A percentile compares a stretch with the other conserved stretches of the same genome.
phyloP scores from a whole-genome alignment of 2,797 vertebrate species.

The Buceros bicornis region DNA sequence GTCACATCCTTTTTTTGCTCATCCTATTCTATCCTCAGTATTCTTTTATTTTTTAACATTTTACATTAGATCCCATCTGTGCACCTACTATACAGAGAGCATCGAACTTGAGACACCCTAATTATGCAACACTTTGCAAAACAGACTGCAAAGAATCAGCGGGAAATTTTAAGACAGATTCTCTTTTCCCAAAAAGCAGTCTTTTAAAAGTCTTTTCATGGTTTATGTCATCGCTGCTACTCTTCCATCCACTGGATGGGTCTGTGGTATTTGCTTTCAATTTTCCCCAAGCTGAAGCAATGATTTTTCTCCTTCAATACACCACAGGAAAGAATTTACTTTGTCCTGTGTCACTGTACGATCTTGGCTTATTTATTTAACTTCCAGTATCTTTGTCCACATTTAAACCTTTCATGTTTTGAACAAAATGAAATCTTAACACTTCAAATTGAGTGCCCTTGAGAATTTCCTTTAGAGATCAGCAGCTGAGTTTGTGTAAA shows the following conservation, averaged over 20 bases:
- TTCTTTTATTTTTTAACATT: not conserved
- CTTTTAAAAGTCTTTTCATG: not conserved
- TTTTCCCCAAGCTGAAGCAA: not conserved
- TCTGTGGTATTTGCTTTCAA: not conserved
- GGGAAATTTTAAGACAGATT: not conserved
- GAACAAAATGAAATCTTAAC: not conserved
- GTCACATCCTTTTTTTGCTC: not conserved
- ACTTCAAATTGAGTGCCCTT: not conserved
- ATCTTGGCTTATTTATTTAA: not conserved
- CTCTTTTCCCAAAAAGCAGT: not conserved
- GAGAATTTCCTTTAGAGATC: not conserved
- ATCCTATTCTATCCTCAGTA: not conserved
- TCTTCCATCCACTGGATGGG: not conserved
- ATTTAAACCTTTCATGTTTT: not conserved
- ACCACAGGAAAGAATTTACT: not conserved
- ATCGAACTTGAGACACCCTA: not conserved
- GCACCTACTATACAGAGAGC: not conserved
- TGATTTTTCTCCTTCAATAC: not conserved
- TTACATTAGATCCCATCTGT: not conserved
- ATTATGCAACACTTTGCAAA: not conserved
- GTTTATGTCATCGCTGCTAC: not conserved
- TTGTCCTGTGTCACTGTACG: not conserved
- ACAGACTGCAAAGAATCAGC: not conserved
- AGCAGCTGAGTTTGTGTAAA: not conserved
- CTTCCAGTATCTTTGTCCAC: not conserved